Percentiles rank a stretch among this genome's conserved stretches.
These are phyloP conservation scores for Pangasianodon hypophthalmus DNA, from an alignment of 2,113 vertebrate species.

Conservation along the genomic window DNA sequence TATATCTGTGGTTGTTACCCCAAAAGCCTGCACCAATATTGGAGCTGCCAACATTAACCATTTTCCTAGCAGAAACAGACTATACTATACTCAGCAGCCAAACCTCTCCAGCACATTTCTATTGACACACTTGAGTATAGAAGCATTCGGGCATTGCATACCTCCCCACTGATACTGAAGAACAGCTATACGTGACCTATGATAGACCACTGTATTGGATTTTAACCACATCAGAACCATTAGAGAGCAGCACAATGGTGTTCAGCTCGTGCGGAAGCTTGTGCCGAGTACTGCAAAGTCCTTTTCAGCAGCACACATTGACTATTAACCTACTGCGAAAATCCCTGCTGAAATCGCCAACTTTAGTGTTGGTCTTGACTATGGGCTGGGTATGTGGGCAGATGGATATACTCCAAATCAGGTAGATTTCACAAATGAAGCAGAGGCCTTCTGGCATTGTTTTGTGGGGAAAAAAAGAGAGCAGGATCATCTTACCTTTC, in stretches of 20 bases:
- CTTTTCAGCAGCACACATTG: constrained; percentile 23
- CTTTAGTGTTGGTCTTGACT: constrained; percentile 12
- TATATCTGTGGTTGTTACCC: not conserved
- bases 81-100: constrained; percentile 3
- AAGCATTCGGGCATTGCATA: not conserved
- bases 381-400: constrained; percentile 28
- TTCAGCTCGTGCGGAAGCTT: not conserved
- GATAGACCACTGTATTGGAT: constrained; percentile 7
- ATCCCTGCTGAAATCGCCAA: constrained; percentile 22
- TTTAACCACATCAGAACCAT: constrained; percentile 40
- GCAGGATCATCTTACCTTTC: constrained; percentile 72
- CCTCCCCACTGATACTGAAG: not conserved
- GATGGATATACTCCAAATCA: constrained; percentile 41
- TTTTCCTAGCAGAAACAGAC: not conserved
- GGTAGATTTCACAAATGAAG: constrained; percentile 23
- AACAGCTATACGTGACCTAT: not conserved
- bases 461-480: constrained; percentile 49
- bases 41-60: not conserved
- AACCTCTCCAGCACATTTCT: constrained; percentile 13
- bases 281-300: constrained; percentile 6
- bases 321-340: constrained; percentile 32
- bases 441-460: constrained; percentile 63
- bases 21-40: constrained; percentile 19
- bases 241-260: not conserved
- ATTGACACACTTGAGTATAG: not conserved